Percentiles rank a stretch among this genome's conserved stretches.
Conservation (phyloP, 2,113 vertebrate genomes). For the Sialia sialis region DNA sequence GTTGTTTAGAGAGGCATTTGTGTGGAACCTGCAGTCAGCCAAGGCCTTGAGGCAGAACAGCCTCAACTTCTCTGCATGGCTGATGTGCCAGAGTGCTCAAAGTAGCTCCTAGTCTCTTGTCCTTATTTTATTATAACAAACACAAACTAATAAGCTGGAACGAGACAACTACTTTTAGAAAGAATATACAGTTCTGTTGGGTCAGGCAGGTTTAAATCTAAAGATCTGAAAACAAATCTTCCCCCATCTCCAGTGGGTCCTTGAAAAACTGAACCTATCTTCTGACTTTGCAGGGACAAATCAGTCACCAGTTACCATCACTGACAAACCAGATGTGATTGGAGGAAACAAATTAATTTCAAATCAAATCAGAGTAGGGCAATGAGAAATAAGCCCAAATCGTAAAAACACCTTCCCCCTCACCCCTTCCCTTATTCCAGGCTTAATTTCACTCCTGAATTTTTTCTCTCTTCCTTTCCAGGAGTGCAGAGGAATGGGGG, state of each 20-base stretch:
- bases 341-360: background rate
- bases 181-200: background rate
- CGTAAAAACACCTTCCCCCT: background rate
- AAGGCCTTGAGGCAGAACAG: background rate
- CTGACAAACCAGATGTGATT: background rate
- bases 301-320: fast-evolving
- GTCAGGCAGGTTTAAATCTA: background rate
- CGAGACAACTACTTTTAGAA: background rate
- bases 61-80: background rate
- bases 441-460: background rate
- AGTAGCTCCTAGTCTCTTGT: background rate
- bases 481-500: background rate
- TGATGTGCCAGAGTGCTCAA: background rate
- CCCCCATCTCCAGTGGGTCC: background rate
- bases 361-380: background rate
- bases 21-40: background rate
- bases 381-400: background rate
- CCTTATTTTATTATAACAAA: background rate
- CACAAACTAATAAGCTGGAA: background rate
- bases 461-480: background rate
- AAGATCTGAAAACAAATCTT: background rate
- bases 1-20: slow-evolving; percentile 30
- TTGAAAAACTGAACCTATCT: background rate
- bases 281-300: background rate
- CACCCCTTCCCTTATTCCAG: background rate